These are phyloP conservation scores for Cerastoderma edule DNA, from an alignment of 2,888 invertebrate species.

Conservation along the genomic window DNA sequence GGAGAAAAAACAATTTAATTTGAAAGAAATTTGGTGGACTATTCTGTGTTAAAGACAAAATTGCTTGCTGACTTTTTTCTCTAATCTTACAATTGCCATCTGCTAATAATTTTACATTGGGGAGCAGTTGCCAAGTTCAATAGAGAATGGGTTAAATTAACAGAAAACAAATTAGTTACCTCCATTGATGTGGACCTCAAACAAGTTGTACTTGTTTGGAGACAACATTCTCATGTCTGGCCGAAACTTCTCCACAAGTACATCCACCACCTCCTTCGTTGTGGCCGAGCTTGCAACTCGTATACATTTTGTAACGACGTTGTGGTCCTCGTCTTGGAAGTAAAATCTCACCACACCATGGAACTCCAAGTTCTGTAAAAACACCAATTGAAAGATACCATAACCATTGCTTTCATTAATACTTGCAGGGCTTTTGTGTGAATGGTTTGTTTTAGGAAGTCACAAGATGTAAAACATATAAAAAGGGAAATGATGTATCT, in stretches of 20 bases:
- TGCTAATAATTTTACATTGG: too few species aligned
- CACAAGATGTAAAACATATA: too few species aligned
- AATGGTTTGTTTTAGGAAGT: too few species aligned
- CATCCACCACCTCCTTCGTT: conserved; percentile 97
- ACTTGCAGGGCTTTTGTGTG: too few species aligned
- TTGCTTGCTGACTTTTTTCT: too few species aligned
- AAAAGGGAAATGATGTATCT: too few species aligned
- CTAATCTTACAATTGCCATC: too few species aligned
- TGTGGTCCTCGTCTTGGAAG: conserved; percentile 97
- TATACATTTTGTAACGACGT: conserved; percentile 99
- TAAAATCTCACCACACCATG: conserved; percentile 99
- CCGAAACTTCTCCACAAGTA: conserved; percentile 98
- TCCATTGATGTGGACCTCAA: conserved; percentile 90
- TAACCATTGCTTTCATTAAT: too few species aligned
- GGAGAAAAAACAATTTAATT: too few species aligned
- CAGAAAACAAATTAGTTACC: conserved; percentile 83
- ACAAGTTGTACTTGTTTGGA: conserved; percentile 83
- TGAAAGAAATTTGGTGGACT: too few species aligned
- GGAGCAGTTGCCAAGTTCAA: not conserved
- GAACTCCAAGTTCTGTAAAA: conserved; percentile 95
- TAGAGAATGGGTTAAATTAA: not conserved
- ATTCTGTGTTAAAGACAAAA: too few species aligned
- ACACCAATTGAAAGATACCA: too few species aligned
- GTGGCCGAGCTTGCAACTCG: conserved; percentile 98
- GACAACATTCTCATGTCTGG: conserved; percentile 99